Evolutionary conservation across 1,140 invertebrate genomes (phyloP).

Genomic region (Drosophila pachea): DNA sequence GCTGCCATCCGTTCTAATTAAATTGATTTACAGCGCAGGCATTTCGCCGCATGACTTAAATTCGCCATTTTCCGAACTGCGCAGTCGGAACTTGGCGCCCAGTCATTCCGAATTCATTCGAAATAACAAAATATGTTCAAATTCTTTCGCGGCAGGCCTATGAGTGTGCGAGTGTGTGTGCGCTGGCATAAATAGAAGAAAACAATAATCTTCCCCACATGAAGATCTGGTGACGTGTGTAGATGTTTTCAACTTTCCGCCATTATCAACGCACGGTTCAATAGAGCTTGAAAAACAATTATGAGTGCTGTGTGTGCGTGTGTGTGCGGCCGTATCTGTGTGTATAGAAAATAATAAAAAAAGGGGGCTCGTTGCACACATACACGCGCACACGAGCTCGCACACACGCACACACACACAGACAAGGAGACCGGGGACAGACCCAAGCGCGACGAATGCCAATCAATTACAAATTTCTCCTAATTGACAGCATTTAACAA

Average conservation of each 20-base stretch:
- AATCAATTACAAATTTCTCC: constrained; percentile 61
- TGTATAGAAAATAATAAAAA: constrained; percentile 36
- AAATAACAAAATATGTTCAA: not conserved
- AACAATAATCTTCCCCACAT: not conserved
- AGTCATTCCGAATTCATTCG: not conserved
- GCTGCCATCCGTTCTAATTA: constrained; percentile 12
- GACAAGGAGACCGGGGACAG: constrained; percentile 48
- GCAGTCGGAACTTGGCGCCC: not conserved
- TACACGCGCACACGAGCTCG: constrained; percentile 12
- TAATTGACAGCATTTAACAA: constrained; percentile 49
- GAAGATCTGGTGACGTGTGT: constrained; percentile 54
- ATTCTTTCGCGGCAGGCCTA: constrained; percentile 1
- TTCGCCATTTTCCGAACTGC: constrained; percentile 16
- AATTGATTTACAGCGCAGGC: constrained; percentile 29
- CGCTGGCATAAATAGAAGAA: constrained; percentile 2
- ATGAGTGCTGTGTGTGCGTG: constrained; percentile 31
- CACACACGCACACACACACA: constrained; percentile 10
- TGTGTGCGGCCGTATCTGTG: not conserved
- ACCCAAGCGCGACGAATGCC: constrained; percentile 34
- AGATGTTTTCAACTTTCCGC: constrained; percentile 59
- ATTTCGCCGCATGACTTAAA: constrained; percentile 16
- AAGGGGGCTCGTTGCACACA: constrained; percentile 61
- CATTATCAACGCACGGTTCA: constrained; percentile 58
- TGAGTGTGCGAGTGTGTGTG: not conserved
- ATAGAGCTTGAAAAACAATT: constrained; percentile 71